Percentiles rank a stretch among this genome's conserved stretches.
phyloP scores from a whole-genome alignment of 2,888 invertebrate species.

The Molorchus minor region DNA sequence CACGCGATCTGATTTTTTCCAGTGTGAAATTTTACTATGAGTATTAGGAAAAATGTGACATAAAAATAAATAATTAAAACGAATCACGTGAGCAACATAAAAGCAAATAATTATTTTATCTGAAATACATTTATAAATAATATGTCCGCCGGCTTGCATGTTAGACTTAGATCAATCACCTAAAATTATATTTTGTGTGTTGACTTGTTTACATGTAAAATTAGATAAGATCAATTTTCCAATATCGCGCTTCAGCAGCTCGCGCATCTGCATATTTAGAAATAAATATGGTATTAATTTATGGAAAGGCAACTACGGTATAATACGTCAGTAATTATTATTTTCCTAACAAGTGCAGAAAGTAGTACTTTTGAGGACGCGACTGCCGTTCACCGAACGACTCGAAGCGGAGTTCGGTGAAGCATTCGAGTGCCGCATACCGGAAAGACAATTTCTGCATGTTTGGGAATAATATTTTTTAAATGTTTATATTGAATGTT shows the following conservation, averaged over 20 bases:
- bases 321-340: no score
- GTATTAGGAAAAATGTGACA: slow-evolving; percentile 3
- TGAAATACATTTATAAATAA: slow-evolving; percentile 23
- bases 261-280: neutral
- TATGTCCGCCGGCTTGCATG: slow-evolving; percentile 31
- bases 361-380: no score
- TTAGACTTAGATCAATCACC: slow-evolving; percentile 39
- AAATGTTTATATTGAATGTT: no score
- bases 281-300: no score
- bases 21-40: slow-evolving; percentile 3
- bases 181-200: slow-evolving; percentile 37
- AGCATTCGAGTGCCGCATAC: no score
- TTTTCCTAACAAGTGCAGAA: no score
- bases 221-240: slow-evolving; percentile 38
- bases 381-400: no score
- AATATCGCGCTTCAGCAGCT: slow-evolving; percentile 11
- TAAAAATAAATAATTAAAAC: slow-evolving; percentile 24
- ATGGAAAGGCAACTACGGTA: no score
- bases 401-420: no score
- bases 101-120: slow-evolving; percentile 21
- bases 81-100: slow-evolving; percentile 18
- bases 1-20: slow-evolving; percentile 23
- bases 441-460: no score
- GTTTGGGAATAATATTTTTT: no score
- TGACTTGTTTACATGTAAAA: slow-evolving; percentile 42